Conservation (phyloP, 2,888 invertebrate species). For the Galerucella nymphaeae region DNA sequence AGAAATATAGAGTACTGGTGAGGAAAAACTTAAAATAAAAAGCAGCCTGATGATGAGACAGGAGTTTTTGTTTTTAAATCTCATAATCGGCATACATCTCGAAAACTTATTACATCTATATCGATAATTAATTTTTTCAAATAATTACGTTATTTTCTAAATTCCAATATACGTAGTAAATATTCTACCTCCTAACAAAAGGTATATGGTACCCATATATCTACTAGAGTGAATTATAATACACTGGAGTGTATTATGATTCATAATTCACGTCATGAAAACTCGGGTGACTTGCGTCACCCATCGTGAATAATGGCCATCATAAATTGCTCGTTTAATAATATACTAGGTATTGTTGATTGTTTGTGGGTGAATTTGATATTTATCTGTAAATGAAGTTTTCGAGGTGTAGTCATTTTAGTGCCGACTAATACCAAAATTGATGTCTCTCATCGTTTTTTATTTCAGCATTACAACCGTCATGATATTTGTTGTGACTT, state of each 20-base stretch:
- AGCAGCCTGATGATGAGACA: slow-evolving; percentile 37
- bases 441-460: slow-evolving; percentile 31
- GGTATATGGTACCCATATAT: too few relatives aligned
- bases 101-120: neutral
- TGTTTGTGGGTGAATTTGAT: neutral
- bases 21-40: slow-evolving; percentile 38
- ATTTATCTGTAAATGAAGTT: slow-evolving; percentile 6
- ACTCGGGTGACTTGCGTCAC: too few relatives aligned
- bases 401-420: slow-evolving; percentile 1
- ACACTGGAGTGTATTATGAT: too few relatives aligned
- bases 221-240: too few relatives aligned
- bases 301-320: too few relatives aligned
- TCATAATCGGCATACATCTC: neutral
- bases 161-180: too few relatives aligned
- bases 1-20: slow-evolving; percentile 10
- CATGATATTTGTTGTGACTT: slow-evolving; percentile 55
- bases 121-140: neutral
- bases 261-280: too few relatives aligned
- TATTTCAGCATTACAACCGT: slow-evolving; percentile 46
- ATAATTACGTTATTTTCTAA: neutral
- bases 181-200: too few relatives aligned
- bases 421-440: slow-evolving; percentile 38
- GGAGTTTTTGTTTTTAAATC: slow-evolving; percentile 33
- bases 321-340: too few relatives aligned
- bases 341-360: too few relatives aligned